A percentile compares a stretch with the other conserved stretches of the same genome.
Conservation (phyloP, 2,797 vertebrate species). For the Sphaeramia orbicularis region DNA sequence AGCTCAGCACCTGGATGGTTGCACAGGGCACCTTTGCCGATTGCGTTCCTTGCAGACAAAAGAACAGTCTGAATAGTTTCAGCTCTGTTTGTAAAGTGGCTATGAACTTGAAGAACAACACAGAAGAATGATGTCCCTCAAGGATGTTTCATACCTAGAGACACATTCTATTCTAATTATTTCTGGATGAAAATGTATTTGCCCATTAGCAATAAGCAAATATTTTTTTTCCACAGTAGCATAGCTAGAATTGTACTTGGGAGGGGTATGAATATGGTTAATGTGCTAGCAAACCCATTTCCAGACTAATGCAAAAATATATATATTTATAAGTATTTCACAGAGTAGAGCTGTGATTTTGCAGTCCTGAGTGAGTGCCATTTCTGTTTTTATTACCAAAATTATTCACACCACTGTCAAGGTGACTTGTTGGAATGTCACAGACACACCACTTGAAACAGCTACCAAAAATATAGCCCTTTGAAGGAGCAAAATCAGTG, state of each 20-base stretch:
- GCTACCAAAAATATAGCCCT: conserved; percentile 63
- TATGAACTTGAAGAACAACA: conserved; percentile 47
- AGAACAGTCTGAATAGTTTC: conserved; percentile 62
- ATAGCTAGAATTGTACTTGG: conserved; percentile 34
- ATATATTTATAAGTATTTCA: conserved; percentile 53
- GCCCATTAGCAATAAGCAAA: conserved; percentile 37
- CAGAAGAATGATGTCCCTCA: conserved; percentile 46
- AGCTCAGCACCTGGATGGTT: conserved; percentile 76
- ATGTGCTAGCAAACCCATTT: conserved; percentile 59
- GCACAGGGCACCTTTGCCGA: conserved; percentile 67
- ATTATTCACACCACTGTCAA: conserved; percentile 75
- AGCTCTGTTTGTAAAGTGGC: conserved; percentile 63
- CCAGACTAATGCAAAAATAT: conserved; percentile 55
- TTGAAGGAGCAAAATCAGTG: conserved; percentile 72
- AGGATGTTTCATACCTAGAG: conserved; percentile 55
- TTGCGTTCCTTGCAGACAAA: conserved; percentile 65
- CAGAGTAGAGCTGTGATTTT: conserved; percentile 54
- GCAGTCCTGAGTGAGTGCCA: conserved; percentile 44
- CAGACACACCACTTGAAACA: conserved; percentile 64
- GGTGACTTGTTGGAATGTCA: conserved; percentile 79
- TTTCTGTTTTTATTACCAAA: conserved; percentile 70
- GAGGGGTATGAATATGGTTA: conserved; percentile 30
- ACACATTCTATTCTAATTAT: conserved; percentile 61
- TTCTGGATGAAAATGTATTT: conserved; percentile 55
- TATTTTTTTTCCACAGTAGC: conserved; percentile 24